These are phyloP conservation scores for Nemapogon koenigi DNA, from an alignment of 2,888 invertebrate species.

Conservation along the genomic window DNA sequence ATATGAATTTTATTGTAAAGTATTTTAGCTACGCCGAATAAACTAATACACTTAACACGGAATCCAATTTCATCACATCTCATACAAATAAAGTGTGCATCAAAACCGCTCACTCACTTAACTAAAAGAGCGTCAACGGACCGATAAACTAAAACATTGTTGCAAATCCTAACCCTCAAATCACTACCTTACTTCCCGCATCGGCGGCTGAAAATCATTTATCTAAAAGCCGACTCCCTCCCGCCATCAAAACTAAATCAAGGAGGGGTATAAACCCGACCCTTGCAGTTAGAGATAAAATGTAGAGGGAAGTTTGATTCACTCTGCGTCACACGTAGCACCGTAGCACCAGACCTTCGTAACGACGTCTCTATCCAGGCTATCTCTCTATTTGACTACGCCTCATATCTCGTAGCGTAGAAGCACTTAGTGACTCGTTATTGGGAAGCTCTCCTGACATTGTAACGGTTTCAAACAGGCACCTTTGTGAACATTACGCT, in stretches of 20 bases:
- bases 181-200: conserved; percentile 18
- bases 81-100: conserved; percentile 35
- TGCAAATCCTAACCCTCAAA: conserved; percentile 34
- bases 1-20: too few relatives aligned
- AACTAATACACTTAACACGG: conserved; percentile 42
- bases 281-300: conserved; percentile 60
- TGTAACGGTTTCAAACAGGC: too few relatives aligned
- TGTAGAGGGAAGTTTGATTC: conserved; percentile 59
- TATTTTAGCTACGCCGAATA: too few relatives aligned
- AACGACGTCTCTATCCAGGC: conserved; percentile 51
- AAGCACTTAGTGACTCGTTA: conserved; percentile 45
- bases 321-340: conserved; percentile 45
- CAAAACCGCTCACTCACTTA: conserved; percentile 19
- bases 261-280: conserved; percentile 58
- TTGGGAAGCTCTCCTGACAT: conserved; percentile 38
- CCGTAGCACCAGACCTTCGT: conserved; percentile 27
- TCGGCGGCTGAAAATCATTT: conserved; percentile 40
- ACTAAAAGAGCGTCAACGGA: conserved; percentile 29
- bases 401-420: conserved; percentile 45
- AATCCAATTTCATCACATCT: conserved; percentile 48
- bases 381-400: conserved; percentile 54
- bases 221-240: conserved; percentile 55
- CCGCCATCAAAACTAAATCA: conserved; percentile 62
- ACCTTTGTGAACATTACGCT: too few relatives aligned
- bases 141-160: conserved; percentile 48